A percentile compares a stretch with the other conserved stretches of the same genome.
Evolutionary conservation across 2,113 vertebrate species (phyloP).

Genomic region (Psammodynastes pulverulentus): DNA sequence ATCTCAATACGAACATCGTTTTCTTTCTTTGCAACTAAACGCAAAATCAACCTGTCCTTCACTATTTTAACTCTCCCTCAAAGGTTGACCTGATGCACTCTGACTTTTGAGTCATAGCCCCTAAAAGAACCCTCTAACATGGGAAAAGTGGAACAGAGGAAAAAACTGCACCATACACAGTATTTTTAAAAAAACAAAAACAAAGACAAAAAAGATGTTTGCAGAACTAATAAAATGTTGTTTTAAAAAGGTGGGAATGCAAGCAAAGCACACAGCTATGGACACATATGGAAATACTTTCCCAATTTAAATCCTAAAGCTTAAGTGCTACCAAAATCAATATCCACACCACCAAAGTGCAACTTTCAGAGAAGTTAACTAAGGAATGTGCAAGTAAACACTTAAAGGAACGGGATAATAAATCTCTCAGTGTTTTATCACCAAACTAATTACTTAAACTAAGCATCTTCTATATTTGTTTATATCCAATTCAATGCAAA

Average conservation of each 20-base stretch:
- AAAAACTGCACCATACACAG: not conserved
- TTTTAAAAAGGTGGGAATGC: not conserved
- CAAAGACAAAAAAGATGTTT: not conserved
- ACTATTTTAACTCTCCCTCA: not conserved
- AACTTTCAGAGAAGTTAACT: not conserved
- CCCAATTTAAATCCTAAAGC: not conserved
- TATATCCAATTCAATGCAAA: not conserved
- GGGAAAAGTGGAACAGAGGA: not conserved
- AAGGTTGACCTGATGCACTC: not conserved
- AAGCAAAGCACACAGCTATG: too few species aligned
- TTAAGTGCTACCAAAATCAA: not conserved
- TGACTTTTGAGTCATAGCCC: not conserved
- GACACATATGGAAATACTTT: not conserved
- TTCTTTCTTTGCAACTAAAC: not conserved
- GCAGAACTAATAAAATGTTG: not conserved
- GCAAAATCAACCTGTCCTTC: not conserved
- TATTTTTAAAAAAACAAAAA: not conserved
- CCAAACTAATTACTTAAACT: not conserved
- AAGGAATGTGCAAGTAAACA: not conserved
- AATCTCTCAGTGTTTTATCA: not conserved
- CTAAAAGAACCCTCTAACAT: not conserved
- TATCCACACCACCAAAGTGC: not conserved
- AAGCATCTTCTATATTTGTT: not conserved
- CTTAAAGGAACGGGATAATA: not conserved
- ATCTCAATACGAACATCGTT: not conserved